Conservation (phyloP, 2,797 vertebrate genomes). For the Cyprinodon diabolis region DNA sequence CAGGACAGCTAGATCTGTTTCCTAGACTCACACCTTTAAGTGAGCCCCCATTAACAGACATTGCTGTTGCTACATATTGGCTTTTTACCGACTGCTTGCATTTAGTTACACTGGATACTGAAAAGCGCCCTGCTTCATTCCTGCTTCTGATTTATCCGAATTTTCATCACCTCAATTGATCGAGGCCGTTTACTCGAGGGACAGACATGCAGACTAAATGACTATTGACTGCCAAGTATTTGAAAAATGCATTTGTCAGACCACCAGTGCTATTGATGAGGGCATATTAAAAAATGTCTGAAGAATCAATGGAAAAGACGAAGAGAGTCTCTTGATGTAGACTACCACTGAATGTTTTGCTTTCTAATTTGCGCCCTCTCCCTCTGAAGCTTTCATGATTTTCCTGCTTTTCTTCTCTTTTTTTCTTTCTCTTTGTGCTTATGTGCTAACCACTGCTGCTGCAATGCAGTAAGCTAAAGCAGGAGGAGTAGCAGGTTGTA, state of each 20-base stretch:
- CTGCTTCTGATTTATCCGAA: constrained; percentile 72
- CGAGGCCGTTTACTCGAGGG: constrained; percentile 72
- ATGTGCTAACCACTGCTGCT: constrained; percentile 73
- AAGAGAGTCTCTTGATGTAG: constrained; percentile 51
- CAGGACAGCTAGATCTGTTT: constrained; percentile 21
- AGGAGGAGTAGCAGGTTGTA: constrained; percentile 57
- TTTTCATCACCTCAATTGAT: constrained; percentile 79
- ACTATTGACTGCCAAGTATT: constrained; percentile 79
- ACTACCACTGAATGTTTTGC: constrained; percentile 49
- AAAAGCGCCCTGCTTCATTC: constrained; percentile 44
- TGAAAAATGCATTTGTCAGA: constrained; percentile 81
- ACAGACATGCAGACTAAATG: constrained; percentile 78
- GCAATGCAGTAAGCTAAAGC: constrained; percentile 82
- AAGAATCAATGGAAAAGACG: constrained; percentile 63
- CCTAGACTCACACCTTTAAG: constrained; percentile 40
- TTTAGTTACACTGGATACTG: constrained; percentile 48
- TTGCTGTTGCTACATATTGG: constrained; percentile 48
- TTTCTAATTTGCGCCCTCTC: constrained; percentile 33
- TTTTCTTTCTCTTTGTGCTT: constrained; percentile 65
- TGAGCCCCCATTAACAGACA: constrained; percentile 57
- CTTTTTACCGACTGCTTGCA: constrained; percentile 55
- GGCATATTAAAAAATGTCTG: constrained; percentile 77
- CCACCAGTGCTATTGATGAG: constrained; percentile 76
- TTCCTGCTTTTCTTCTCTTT: constrained; percentile 50
- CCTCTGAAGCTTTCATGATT: constrained; percentile 19